Evolutionary conservation across 1,140 invertebrate species (phyloP).

Genomic region (Teleogryllus occipitalis): DNA sequence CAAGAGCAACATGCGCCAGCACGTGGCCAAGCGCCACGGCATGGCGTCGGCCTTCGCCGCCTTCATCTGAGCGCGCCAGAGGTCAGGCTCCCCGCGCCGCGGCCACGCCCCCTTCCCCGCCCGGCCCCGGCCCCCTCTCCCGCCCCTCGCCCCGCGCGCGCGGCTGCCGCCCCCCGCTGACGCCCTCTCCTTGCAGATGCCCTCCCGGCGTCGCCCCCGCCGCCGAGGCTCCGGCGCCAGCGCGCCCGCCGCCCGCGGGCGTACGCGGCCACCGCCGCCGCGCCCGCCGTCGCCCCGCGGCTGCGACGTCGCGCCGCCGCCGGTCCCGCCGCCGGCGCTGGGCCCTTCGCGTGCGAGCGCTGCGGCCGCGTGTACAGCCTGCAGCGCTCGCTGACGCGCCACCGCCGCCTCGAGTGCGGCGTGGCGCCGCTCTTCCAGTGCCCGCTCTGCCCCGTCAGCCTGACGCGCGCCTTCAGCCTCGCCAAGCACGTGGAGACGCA

Average conservation of each 20-base stretch:
- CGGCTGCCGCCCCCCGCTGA: too few species aligned
- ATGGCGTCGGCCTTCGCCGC: neutral
- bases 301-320: too few species aligned
- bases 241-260: too few species aligned
- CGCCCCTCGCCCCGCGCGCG: too few species aligned
- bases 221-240: too few species aligned
- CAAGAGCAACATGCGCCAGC: constrained; percentile 25
- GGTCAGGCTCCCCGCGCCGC: neutral
- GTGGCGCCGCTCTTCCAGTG: constrained; percentile 41
- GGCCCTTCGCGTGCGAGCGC: constrained; percentile 39
- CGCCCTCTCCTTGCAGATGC: too few species aligned
- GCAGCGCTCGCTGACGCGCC: constrained; percentile 42
- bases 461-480: constrained; percentile 27
- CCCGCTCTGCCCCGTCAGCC: constrained; percentile 37
- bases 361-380: constrained; percentile 52
- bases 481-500: neutral
- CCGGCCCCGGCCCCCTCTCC: too few species aligned
- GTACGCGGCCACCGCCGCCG: too few species aligned
- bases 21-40: constrained; percentile 13
- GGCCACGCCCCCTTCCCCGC: too few species aligned
- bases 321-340: too few species aligned
- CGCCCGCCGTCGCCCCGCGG: too few species aligned
- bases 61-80: neutral
- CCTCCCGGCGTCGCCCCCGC: too few species aligned
- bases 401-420: constrained; percentile 42